These are phyloP conservation scores for Metridium senile DNA, from an alignment of 92 coral and sea anemone species.

Conservation along the genomic window DNA sequence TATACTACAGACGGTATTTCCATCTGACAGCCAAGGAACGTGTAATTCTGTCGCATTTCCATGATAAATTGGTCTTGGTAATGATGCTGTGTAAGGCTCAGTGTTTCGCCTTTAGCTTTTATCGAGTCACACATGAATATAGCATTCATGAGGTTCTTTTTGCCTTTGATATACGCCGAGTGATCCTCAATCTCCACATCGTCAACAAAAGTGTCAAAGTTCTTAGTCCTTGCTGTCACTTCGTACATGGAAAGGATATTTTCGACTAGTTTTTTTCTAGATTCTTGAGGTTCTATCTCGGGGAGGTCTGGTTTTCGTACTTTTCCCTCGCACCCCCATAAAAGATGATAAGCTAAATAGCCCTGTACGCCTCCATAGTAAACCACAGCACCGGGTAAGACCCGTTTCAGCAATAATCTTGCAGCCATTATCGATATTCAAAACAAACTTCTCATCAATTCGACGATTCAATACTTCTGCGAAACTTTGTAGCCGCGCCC, in stretches of 20 bases:
- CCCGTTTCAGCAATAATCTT: slow-evolving; percentile 21
- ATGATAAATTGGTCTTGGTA: slow-evolving; percentile 26
- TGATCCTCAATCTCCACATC: slow-evolving; percentile 32
- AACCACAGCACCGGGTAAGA: slow-evolving; percentile 16
- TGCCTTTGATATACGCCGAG: background rate
- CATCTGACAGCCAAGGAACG: background rate
- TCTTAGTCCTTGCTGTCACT: slow-evolving; percentile 7
- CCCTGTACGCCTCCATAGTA: slow-evolving; percentile 28
- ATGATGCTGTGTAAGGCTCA: slow-evolving; percentile 2
- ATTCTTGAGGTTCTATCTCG: slow-evolving; percentile 11
- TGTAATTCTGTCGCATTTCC: slow-evolving; percentile 27
- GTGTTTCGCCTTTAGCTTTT: background rate
- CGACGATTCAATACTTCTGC: background rate
- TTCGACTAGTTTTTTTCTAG: slow-evolving; percentile 29
- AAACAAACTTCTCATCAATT: background rate
- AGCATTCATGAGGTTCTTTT: slow-evolving; percentile 1
- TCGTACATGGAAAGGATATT: slow-evolving; percentile 9
- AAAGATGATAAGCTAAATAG: slow-evolving; percentile 30
- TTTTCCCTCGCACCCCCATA: background rate
- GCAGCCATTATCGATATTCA: slow-evolving; percentile 14
- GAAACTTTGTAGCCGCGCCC: too few relatives aligned
- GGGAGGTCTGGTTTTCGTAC: slow-evolving; percentile 3
- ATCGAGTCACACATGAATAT: slow-evolving; percentile 1
- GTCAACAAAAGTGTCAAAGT: slow-evolving; percentile 3
- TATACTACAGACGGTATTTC: slow-evolving; percentile 21